Evolutionary conservation across 2,888 invertebrate genomes (phyloP).

Genomic region (Tribolium freemani): DNA sequence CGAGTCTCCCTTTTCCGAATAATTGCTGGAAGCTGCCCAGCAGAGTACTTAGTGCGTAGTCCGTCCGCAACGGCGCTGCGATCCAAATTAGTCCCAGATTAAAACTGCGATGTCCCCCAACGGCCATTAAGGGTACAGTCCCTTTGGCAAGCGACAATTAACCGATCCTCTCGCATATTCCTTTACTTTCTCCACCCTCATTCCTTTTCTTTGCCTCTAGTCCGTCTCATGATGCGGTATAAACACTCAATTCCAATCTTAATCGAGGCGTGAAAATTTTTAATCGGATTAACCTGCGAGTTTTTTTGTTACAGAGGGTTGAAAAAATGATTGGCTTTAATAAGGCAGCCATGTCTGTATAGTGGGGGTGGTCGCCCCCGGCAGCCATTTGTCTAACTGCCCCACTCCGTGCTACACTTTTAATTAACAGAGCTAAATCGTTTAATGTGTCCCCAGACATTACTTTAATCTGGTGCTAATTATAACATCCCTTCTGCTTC

Average conservation of each 20-base stretch:
- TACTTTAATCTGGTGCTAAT: constrained; percentile 77
- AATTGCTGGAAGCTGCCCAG: constrained; percentile 39
- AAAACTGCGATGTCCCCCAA: constrained; percentile 67
- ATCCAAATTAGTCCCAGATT: constrained; percentile 68
- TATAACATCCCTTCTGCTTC: constrained; percentile 69
- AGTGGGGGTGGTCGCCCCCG: constrained; percentile 53
- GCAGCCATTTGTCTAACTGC: constrained; percentile 66
- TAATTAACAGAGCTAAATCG: constrained; percentile 71
- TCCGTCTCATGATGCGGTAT: not conserved
- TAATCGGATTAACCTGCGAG: not conserved
- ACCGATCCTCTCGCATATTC: constrained; percentile 48
- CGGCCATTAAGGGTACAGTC: constrained; percentile 66
- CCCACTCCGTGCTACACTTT: constrained; percentile 68
- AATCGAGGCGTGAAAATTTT: not conserved
- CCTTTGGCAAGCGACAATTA: constrained; percentile 62
- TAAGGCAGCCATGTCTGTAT: constrained; percentile 38
- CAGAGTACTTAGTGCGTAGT: constrained; percentile 52
- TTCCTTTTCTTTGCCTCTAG: not conserved
- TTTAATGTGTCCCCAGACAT: constrained; percentile 75
- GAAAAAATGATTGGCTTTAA: constrained; percentile 35
- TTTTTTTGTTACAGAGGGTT: not conserved
- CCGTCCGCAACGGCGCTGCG: constrained; percentile 63
- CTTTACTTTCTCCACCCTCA: constrained; percentile 19
- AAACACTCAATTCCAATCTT: not conserved
- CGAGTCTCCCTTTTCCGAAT: constrained; percentile 15